Base-by-base conservation (phyloP, 2,113 vertebrate species). In the Strix aluco region DNA sequence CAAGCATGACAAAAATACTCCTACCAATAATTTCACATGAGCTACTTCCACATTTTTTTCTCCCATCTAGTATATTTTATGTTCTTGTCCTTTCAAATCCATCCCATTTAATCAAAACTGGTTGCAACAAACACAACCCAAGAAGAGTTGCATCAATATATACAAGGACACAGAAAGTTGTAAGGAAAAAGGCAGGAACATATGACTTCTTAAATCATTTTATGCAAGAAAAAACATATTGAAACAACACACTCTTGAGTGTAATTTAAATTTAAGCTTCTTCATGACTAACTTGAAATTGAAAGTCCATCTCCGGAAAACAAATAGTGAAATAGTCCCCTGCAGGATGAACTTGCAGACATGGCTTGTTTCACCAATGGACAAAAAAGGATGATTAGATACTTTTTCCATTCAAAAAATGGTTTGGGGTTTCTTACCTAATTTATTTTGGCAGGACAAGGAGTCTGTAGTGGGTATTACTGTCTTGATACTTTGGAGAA, bases 381-480 rank as follows among this genome's bases (percentile, higher is more conserved):
- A 72, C 62, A 75, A 80, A 86, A 93, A 86, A 46, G 15, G 34
- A 91, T 69, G 9, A 79, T 89, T 26, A 88, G 80, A n/a, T 89
- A 49, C 9, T 77, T 89, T 51, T 81, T 81, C 73, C 51, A 58
- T 85, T 89, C 3, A 84, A 81, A 90, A 86, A 88, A 65, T 73
- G 32, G 57, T 73, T 72, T 87, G 40, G 32, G 32, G 27, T 69
- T 95, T 92, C 81, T 92, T 90, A 85, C 88, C 62, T 42, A 5
- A 81, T 89, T 84, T 88, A 59, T 69, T 90, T 93, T 94, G 92
- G 78, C 86, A 95, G 54, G 54, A 92, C 58, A 80, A 54, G 32
- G 34, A 94, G 52, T 44, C 86, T 95, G 47, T 36, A 88, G 23
- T 40, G 75, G 55, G 15, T 92, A 86, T 92, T 74, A 81, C 20